Base-by-base conservation (phyloP, 2,888 invertebrate species). In the Heliothis peltigera region DNA sequence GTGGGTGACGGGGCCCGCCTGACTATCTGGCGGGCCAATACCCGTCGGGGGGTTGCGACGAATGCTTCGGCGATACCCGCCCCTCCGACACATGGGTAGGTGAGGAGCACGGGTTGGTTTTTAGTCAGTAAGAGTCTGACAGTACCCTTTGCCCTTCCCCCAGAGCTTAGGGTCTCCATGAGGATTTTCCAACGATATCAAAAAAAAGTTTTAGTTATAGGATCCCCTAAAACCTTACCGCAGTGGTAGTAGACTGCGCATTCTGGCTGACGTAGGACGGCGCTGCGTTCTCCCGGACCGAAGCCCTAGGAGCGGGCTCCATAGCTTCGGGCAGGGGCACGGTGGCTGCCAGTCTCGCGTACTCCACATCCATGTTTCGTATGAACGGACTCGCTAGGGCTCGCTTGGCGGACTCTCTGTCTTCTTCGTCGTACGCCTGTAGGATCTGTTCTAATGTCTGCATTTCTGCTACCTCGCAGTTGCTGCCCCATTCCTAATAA, bases 291-390 rank as follows among this genome's bases (percentile, higher is more conserved):
- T 96, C 96, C 74, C 96, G 89, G 42, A 97, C 95, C 51, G 95
- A 93, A 21, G 96, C 96, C 71, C 95, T 96, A 1, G 96, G 96
- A 0, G 95, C 95, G 0, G 89, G 91, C 39, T 90, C 92, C 4
- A 91, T 81, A 0, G 83, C 87, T 64, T 91, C 89, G 0, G 94
- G 94, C 65, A 94, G 77, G 0, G 91, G 91, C 2, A 94, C 81
- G 4, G 73, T 71, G 10, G 79, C 71, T 0, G 94, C 92, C 32
- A 94, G 80, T 72, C 97, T 96, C 0, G 98, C 96, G 87, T 98
- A 98, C 87, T 98, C 98, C 7, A 98, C 97, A 89, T 98, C 98
- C 98, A 98, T 98, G 87, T 97, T 97, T 72, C 97, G 97, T 60
- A 98, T 98, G 88, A 98, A 98, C 0, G 98, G 97, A 75, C 96